phyloP scores from a whole-genome alignment of 2,797 vertebrate species.

The Gambusia yucatana region DNA sequence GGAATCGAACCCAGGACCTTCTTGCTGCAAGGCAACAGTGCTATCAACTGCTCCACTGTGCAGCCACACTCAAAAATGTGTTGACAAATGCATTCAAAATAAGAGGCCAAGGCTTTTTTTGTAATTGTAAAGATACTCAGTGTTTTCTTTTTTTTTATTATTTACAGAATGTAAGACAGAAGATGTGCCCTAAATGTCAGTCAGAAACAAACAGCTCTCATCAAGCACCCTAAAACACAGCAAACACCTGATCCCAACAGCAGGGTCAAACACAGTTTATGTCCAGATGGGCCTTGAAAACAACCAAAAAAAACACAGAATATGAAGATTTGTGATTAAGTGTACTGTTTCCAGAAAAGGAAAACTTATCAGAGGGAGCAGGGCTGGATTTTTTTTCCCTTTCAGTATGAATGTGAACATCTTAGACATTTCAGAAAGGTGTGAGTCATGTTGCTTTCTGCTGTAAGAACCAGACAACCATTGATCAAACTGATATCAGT shows the following conservation, averaged over 20 bases:
- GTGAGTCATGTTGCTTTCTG: slow-evolving; percentile 37
- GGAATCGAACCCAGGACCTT: too few species aligned
- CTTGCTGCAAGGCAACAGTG: too few species aligned
- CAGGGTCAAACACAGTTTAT: slow-evolving; percentile 50
- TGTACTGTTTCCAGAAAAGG: slow-evolving; percentile 43
- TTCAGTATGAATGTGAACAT: slow-evolving; percentile 26
- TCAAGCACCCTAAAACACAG: slow-evolving; percentile 45
- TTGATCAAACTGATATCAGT: slow-evolving; percentile 30
- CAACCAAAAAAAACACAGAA: slow-evolving; percentile 7
- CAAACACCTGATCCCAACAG: slow-evolving; percentile 37
- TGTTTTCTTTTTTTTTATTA: slow-evolving; percentile 65
- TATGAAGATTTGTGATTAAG: slow-evolving; percentile 29
- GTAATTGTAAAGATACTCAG: slow-evolving; percentile 77
- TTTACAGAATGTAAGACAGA: slow-evolving; percentile 78
- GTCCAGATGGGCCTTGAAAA: slow-evolving; percentile 34
- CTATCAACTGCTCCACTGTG: too few species aligned
- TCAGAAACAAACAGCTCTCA: slow-evolving; percentile 61
- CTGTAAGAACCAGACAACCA: slow-evolving; percentile 40
- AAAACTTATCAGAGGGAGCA: slow-evolving; percentile 9
- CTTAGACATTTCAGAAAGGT: slow-evolving; percentile 14
- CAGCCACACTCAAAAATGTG: not conserved
- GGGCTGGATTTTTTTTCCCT: not conserved
- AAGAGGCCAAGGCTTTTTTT: slow-evolving; percentile 51
- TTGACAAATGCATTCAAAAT: slow-evolving; percentile 19
- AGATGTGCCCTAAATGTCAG: slow-evolving; percentile 70